Percentiles rank a stretch among this genome's conserved stretches.
These are phyloP conservation scores for Telenomus remus DNA, from an alignment of 1,140 invertebrate species.

Conservation along the genomic window DNA sequence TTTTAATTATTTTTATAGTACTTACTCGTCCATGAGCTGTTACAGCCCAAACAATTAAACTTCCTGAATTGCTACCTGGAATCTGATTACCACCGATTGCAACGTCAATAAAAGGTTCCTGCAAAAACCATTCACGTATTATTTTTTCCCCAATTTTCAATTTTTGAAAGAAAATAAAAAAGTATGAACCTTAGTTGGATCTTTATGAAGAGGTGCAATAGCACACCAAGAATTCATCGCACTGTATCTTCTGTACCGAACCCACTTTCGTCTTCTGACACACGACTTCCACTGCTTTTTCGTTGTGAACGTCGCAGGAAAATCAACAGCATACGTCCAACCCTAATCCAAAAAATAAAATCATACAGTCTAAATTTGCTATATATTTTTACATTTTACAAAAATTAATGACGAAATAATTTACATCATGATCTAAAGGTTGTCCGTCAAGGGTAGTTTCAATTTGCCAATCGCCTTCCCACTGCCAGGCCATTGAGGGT, in stretches of 20 bases:
- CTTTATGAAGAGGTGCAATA: constrained; percentile 90
- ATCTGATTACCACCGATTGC: constrained; percentile 88
- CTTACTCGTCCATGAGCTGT: constrained; percentile 88
- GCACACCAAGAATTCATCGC: constrained; percentile 94
- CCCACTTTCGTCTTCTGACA: constrained; percentile 92
- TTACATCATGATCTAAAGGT: constrained; percentile 88
- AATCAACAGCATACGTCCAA: constrained; percentile 96
- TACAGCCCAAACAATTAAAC: constrained; percentile 91
- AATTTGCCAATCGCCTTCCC: constrained; percentile 94
- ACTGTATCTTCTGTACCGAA: constrained; percentile 88
- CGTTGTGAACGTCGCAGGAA: constrained; percentile 87
- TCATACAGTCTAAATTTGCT: no score
- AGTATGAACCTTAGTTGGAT: constrained; percentile 89
- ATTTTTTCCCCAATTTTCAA: no score
- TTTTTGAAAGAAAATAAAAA: constrained; percentile 41
- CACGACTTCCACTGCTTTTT: constrained; percentile 93
- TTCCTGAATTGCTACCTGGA: constrained; percentile 83
- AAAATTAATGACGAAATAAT: constrained; percentile 31
- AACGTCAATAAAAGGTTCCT: constrained; percentile 89
- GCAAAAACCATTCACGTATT: constrained; percentile 2
- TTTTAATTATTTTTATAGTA: constrained; percentile 13
- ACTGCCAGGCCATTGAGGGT: constrained; percentile 94
- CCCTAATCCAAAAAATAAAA: constrained; percentile 74
- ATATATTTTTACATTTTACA: no score
- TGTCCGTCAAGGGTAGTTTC: constrained; percentile 91